Evolutionary conservation across 2,888 invertebrate genomes (phyloP).

Genomic region (Crossocerus cetratus): DNA sequence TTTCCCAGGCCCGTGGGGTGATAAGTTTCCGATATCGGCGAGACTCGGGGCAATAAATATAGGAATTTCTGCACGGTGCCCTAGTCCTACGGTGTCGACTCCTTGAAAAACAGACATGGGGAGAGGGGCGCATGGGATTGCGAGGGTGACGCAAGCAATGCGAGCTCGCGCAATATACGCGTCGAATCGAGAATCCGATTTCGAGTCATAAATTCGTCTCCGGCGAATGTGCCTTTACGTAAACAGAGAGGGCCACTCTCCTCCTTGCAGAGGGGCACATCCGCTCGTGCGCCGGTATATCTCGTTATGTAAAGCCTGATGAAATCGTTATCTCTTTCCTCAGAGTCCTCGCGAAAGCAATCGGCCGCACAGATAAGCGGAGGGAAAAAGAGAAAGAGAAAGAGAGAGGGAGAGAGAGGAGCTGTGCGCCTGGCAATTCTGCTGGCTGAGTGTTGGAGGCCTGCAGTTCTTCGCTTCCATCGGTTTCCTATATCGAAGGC

Average conservation of each 20-base stretch:
- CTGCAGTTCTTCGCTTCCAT: slow-evolving; percentile 20
- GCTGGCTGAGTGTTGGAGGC: slow-evolving; percentile 4
- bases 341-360: background rate
- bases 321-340: slow-evolving; percentile 48
- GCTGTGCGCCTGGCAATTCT: slow-evolving; percentile 16
- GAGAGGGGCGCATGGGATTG: background rate
- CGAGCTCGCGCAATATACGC: background rate
- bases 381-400: background rate
- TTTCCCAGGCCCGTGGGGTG: no score
- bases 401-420: background rate
- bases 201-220: slow-evolving; percentile 24
- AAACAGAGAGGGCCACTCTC: slow-evolving; percentile 13
- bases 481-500: slow-evolving; percentile 42
- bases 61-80: background rate
- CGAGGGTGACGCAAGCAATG: slow-evolving; percentile 12
- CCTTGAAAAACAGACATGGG: background rate
- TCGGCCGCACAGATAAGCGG: slow-evolving; percentile 1
- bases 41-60: background rate
- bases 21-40: background rate
- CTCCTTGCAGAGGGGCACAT: background rate
- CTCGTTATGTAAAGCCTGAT: slow-evolving; percentile 58
- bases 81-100: background rate
- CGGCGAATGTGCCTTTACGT: slow-evolving; percentile 8
- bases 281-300: background rate
- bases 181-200: slow-evolving; percentile 26